A percentile compares a stretch with the other conserved stretches of the same genome.
phyloP scores from a whole-genome alignment of 2,888 invertebrate species.

The Tyria jacobaeae region DNA sequence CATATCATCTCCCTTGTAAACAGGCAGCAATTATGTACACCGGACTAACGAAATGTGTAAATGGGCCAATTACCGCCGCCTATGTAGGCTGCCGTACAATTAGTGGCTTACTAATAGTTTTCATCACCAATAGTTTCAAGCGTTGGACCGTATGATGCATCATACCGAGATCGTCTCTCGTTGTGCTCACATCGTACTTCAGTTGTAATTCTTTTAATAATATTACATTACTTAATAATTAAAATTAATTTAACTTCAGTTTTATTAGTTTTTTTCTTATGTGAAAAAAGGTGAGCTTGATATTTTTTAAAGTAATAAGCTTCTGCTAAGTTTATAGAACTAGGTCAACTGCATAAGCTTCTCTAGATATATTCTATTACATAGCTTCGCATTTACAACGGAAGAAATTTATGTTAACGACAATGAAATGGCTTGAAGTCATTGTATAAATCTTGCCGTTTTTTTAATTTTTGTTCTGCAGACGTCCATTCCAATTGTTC shows the following conservation, averaged over 20 bases:
- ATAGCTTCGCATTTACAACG: constrained; percentile 60
- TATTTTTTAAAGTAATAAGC: constrained; percentile 51
- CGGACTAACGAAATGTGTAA: constrained; percentile 85
- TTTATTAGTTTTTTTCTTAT: constrained; percentile 6
- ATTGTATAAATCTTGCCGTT: constrained; percentile 51
- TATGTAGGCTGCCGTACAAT: constrained; percentile 85
- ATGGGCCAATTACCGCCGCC: constrained; percentile 84
- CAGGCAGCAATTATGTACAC: constrained; percentile 81
- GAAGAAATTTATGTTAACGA: constrained; percentile 64
- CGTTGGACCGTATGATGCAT: constrained; percentile 66
- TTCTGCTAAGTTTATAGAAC: constrained; percentile 60
- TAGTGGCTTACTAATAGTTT: constrained; percentile 85
- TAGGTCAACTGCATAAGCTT: constrained; percentile 67
- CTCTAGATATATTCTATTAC: constrained; percentile 61
- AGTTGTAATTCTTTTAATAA: constrained; percentile 33
- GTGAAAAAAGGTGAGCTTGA: constrained; percentile 35
- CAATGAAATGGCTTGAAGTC: constrained; percentile 54
- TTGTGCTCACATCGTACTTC: constrained; percentile 65
- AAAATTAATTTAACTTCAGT: constrained; percentile 2
- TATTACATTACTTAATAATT: constrained; percentile 3
- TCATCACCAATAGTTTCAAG: constrained; percentile 81
- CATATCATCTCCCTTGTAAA: constrained; percentile 75
- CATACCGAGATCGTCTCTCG: constrained; percentile 77
- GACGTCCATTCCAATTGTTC: constrained; percentile 35
- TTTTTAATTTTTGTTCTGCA: constrained; percentile 42